Evolutionary conservation across 2,113 vertebrate species (phyloP), one percentile per base, ranked within the genome.

Genomic region (Romanogobio albipinnatus): DNA sequence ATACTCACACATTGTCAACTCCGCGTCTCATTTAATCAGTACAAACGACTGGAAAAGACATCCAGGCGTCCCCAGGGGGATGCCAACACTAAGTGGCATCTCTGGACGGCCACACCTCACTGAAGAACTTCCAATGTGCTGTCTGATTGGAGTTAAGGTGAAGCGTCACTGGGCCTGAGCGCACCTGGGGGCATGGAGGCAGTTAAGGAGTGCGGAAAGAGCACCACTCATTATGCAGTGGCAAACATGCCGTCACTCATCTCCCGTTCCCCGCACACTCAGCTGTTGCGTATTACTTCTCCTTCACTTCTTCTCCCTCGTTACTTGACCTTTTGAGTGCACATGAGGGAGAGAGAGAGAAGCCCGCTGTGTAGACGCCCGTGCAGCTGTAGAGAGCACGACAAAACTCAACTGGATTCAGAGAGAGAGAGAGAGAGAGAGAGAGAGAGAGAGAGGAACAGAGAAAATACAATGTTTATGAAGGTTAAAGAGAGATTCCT

Each of bases 181-280:
- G 84, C 89, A 84, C 89, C 94, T 91, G 33, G 80, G 91, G 92
- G 92, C 92, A 90, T 71, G n/a, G 68, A 89, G 86, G 91, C 87
- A 81, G 92, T 87, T 87, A 74, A 33, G 47, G 75, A 45, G 53
- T 64, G 56, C 53, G 76, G 29, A 64, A 82, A 24, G 86, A 80
- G 79, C 84, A 82, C 84, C 87, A 89, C 93, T 94, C 89, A 90
- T 94, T 94, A 94, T 92, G 76, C 86, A 89, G 91, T 90, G 91
- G 89, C 92, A 92, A 92, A 86, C 79, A 89, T 89, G 83, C 93
- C 92, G 93, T 93, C 93, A 94, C 90, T 94, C 91, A 92, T 91
- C 85, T 73, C 24, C 85, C 84, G 59, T 83, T 84, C 91, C 86
- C 88, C 39, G 61, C 80, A 78, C 89, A 53, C 87, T 89, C 92